Evolutionary conservation across 2,797 vertebrate genomes (phyloP).

Genomic region (Balearica regulorum): DNA sequence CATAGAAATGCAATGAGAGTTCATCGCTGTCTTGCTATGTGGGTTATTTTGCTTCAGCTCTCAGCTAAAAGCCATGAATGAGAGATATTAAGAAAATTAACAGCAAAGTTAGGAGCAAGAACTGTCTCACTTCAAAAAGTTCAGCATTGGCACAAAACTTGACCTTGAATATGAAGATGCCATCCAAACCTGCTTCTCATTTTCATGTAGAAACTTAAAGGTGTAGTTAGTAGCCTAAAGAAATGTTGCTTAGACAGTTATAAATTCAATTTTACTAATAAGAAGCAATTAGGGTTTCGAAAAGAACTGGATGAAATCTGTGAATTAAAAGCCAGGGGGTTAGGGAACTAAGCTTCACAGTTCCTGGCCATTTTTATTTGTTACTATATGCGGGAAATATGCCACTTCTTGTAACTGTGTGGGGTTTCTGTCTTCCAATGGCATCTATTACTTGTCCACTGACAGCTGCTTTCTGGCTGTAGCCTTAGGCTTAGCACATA

Average conservation of each 20-base stretch:
- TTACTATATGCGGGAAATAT: neutral
- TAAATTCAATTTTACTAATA: neutral
- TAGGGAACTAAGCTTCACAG: neutral
- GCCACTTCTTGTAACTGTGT: neutral
- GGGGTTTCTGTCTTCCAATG: neutral
- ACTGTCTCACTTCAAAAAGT: neutral
- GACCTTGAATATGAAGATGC: neutral
- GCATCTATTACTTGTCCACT: neutral
- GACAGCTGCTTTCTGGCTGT: slow-evolving; percentile 30
- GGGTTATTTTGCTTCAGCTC: neutral
- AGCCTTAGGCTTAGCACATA: slow-evolving; percentile 13
- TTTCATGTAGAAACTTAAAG: neutral
- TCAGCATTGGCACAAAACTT: neutral
- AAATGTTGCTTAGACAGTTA: neutral
- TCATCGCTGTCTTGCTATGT: neutral
- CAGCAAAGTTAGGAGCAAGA: neutral
- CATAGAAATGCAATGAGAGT: neutral
- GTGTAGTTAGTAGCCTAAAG: neutral
- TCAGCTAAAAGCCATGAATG: neutral
- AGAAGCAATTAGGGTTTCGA: neutral
- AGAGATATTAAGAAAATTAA: neutral
- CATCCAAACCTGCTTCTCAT: neutral
- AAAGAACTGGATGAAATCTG: neutral
- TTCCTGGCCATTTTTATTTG: neutral
- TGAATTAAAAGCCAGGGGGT: neutral